Conservation (phyloP, 2,113 vertebrate species). For the Verasper variegatus region DNA sequence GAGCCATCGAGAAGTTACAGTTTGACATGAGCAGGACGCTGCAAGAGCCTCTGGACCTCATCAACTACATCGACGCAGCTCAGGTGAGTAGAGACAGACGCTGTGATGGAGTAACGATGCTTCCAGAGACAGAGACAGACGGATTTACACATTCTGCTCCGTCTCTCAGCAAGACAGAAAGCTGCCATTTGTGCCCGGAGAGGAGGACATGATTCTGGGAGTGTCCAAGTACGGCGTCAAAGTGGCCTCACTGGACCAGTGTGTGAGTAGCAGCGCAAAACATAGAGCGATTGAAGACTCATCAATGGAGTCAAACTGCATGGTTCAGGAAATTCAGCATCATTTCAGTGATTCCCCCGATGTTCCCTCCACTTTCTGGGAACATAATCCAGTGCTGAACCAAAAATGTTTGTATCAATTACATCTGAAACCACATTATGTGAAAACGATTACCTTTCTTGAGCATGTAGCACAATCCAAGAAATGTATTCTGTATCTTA, state of each 20-base stretch:
- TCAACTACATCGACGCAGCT: slow-evolving; percentile 95
- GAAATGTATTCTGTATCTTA: background rate
- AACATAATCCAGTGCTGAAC: too few species aligned
- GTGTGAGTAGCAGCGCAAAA: slow-evolving; percentile 85
- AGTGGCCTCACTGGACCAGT: slow-evolving; percentile 92
- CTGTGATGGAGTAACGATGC: background rate
- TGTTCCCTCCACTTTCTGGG: too few species aligned
- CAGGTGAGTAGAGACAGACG: slow-evolving; percentile 84
- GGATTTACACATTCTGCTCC: slow-evolving; percentile 46
- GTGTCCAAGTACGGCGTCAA: slow-evolving; percentile 97
- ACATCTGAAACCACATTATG: too few species aligned
- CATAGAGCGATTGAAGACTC: background rate
- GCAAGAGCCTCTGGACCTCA: slow-evolving; percentile 92
- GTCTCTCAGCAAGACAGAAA: slow-evolving; percentile 94
- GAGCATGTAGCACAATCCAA: background rate
- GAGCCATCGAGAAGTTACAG: slow-evolving; percentile 91
- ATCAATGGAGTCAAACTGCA: slow-evolving; percentile 6
- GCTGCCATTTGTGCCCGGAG: slow-evolving; percentile 93
- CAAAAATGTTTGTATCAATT: too few species aligned
- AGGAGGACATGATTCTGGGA: slow-evolving; percentile 94
- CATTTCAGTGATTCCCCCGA: background rate
- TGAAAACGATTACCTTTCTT: background rate
- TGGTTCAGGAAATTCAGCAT: background rate
- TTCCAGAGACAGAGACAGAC: background rate
- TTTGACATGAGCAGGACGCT: slow-evolving; percentile 88